Conservation (phyloP, 2,888 invertebrate species). For the Linnaemya tessellans region DNA sequence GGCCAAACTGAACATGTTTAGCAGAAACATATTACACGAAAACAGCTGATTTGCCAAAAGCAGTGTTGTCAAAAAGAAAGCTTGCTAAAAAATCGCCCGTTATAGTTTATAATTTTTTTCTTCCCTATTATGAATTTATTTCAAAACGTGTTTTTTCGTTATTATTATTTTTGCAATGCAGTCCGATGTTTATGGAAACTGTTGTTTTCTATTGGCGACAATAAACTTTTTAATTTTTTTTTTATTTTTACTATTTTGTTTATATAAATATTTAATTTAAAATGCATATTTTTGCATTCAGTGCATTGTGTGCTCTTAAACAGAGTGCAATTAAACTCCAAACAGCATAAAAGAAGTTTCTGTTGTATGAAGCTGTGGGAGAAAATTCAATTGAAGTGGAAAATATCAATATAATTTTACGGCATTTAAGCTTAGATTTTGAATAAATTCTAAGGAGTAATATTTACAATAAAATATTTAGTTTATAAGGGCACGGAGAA, state of each 20-base stretch:
- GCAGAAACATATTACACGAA: too few species aligned
- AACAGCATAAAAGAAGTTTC: background rate
- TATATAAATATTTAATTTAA: slow-evolving; percentile 2
- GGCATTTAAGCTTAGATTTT: too few species aligned
- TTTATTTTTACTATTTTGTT: background rate
- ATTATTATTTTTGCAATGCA: too few species aligned
- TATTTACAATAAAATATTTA: too few species aligned
- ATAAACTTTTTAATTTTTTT: slow-evolving; percentile 35
- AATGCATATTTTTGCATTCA: slow-evolving; percentile 14
- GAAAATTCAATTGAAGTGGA: background rate
- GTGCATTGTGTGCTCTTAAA: slow-evolving; percentile 1
- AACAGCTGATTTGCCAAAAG: too few species aligned
- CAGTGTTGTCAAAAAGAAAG: too few species aligned
- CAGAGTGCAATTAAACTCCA: background rate
- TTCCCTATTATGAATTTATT: background rate
- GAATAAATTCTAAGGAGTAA: too few species aligned
- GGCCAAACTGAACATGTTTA: too few species aligned
- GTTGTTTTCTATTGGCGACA: slow-evolving; percentile 20
- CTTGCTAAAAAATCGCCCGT: too few species aligned
- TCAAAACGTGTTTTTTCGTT: background rate
- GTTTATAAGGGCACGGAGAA: too few species aligned
- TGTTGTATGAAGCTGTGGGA: background rate
- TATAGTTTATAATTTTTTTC: background rate
- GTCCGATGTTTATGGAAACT: background rate
- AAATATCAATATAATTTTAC: background rate